Evolutionary conservation across 2,888 invertebrate genomes (phyloP).

Genomic region (Carabus problematicus): DNA sequence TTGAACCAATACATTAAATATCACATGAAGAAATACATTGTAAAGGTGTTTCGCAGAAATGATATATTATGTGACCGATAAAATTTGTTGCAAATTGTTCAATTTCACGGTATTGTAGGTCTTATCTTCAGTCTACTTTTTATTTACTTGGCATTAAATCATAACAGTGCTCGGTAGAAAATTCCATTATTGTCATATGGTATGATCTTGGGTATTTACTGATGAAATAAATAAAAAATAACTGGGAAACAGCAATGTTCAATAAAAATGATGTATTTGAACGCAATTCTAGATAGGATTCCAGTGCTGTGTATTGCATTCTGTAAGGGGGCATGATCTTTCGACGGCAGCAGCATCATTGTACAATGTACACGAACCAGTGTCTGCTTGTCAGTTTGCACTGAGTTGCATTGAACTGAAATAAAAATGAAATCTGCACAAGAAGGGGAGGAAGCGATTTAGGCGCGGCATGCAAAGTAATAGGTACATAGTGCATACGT

Average conservation of each 20-base stretch:
- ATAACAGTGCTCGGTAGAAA: slow-evolving; percentile 27
- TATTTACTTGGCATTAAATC: slow-evolving; percentile 36
- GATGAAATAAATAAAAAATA: slow-evolving; percentile 32
- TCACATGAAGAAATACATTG: neutral
- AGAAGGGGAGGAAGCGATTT: too few relatives aligned
- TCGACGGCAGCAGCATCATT: slow-evolving; percentile 1
- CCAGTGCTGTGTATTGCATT: too few relatives aligned
- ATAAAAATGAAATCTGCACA: too few relatives aligned
- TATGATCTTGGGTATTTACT: slow-evolving; percentile 24
- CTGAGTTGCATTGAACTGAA: too few relatives aligned
- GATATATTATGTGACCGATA: neutral
- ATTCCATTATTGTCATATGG: slow-evolving; percentile 31
- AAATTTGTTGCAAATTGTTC: slow-evolving; percentile 24
- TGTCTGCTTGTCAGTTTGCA: too few relatives aligned
- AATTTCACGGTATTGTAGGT: slow-evolving; percentile 34
- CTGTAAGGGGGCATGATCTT: too few relatives aligned
- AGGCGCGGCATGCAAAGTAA: too few relatives aligned
- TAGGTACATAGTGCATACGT: too few relatives aligned
- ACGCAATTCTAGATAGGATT: too few relatives aligned
- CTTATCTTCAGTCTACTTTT: slow-evolving; percentile 33
- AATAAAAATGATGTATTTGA: slow-evolving; percentile 38
- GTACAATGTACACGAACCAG: too few relatives aligned
- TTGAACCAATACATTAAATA: too few relatives aligned
- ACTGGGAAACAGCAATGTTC: slow-evolving; percentile 24
- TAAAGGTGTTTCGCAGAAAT: neutral